Evolutionary conservation across 2,888 invertebrate species (phyloP).

Genomic region (Drosophila phalerata): DNA sequence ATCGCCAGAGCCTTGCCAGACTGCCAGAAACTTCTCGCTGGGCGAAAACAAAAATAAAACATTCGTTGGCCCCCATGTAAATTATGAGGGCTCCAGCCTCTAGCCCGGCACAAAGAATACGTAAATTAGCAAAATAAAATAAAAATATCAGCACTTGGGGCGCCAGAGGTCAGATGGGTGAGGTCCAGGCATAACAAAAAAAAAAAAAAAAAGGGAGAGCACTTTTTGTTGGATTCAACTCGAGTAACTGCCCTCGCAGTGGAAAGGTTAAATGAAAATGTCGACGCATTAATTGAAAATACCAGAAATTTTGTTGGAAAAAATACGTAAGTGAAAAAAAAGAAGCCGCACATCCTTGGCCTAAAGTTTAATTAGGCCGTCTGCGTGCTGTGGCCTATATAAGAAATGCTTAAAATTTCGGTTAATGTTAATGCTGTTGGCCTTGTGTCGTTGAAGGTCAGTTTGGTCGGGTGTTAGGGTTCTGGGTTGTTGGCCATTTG

Average conservation of each 20-base stretch:
- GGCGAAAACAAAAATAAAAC: conserved; percentile 69
- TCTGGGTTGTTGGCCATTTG: conserved; percentile 15
- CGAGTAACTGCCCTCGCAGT: background rate
- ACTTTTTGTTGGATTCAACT: conserved; percentile 20
- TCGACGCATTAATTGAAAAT: conserved; percentile 69
- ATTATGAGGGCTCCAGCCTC: conserved; percentile 64
- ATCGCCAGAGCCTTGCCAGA: conserved; percentile 22
- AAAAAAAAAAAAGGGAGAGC: conserved; percentile 17
- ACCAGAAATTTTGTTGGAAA: conserved; percentile 27
- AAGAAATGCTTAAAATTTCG: conserved; percentile 45
- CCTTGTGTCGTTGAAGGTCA: conserved; percentile 60
- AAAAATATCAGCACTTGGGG: conserved; percentile 45
- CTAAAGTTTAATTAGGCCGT: conserved; percentile 70
- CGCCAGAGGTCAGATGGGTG: conserved; percentile 49
- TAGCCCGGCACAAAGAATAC: conserved; percentile 46
- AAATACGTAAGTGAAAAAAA: conserved; percentile 10
- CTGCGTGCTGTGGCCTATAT: conserved; percentile 55
- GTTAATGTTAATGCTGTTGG: conserved; percentile 36
- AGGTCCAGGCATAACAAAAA: background rate
- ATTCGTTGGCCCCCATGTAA: conserved; percentile 59
- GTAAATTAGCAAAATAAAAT: conserved; percentile 63
- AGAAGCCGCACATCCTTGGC: conserved; percentile 39
- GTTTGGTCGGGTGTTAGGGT: conserved; percentile 1
- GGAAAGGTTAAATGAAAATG: conserved; percentile 69
- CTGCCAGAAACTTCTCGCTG: conserved; percentile 39